These are phyloP conservation scores for Sycophaga agraensis DNA, from an alignment of 1,140 invertebrate species.

Conservation along the genomic window DNA sequence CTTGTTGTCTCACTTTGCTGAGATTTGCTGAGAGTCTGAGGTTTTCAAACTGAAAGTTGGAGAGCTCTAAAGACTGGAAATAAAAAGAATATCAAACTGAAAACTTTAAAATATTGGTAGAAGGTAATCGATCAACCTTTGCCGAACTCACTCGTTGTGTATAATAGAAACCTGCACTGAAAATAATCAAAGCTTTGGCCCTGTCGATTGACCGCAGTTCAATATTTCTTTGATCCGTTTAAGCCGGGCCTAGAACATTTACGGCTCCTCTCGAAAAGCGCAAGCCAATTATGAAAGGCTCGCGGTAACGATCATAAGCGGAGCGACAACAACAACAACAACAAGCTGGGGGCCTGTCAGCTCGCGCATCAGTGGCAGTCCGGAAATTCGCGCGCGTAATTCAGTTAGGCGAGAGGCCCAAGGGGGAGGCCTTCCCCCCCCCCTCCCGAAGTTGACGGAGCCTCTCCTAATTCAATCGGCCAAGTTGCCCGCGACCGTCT, in stretches of 20 bases:
- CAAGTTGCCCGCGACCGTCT: slow-evolving; percentile 26
- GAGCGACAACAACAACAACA: background rate
- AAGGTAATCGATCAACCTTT: too few relatives aligned
- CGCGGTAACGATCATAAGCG: background rate
- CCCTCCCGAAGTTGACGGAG: background rate
- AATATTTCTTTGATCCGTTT: background rate
- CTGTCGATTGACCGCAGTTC: too few relatives aligned
- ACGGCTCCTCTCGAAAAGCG: background rate
- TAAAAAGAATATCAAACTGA: too few relatives aligned
- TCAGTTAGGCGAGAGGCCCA: background rate
- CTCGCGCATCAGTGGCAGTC: background rate
- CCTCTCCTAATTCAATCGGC: slow-evolving; percentile 36
- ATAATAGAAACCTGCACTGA: too few relatives aligned
- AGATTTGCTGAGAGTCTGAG: too few relatives aligned
- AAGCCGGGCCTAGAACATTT: background rate
- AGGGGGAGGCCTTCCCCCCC: background rate
- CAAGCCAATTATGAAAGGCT: background rate
- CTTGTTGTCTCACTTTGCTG: too few relatives aligned
- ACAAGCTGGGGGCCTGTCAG: background rate
- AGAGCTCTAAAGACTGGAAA: too few relatives aligned
- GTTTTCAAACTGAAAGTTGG: too few relatives aligned
- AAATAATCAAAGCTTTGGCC: too few relatives aligned
- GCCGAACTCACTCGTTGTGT: too few relatives aligned
- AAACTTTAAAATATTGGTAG: too few relatives aligned
- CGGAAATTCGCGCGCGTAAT: background rate